Evolutionary conservation across 64 coral and sea anemone species (phyloP).

Genomic region (Montipora sp.): DNA sequence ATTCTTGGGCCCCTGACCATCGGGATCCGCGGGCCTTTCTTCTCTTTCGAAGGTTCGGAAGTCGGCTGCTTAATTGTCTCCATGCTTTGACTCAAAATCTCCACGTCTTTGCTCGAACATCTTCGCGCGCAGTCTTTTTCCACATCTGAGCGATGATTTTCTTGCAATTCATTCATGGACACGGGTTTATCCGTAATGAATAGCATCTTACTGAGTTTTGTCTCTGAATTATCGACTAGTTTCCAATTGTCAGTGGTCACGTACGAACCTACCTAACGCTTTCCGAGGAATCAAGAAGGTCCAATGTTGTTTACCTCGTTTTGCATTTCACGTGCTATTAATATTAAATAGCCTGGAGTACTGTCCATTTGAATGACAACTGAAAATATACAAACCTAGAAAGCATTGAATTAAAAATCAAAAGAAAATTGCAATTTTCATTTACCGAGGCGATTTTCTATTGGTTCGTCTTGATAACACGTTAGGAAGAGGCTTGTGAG

Average conservation of each 20-base stretch:
- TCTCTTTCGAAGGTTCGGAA: neutral
- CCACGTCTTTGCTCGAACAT: conserved; percentile 56
- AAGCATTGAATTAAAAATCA: neutral
- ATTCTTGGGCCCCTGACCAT: conserved; percentile 26
- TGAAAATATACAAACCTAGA: neutral
- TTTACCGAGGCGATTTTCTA: neutral
- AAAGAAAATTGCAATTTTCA: neutral
- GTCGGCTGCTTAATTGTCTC: neutral
- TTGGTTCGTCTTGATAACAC: neutral
- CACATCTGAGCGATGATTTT: conserved; percentile 37
- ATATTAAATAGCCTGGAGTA: conserved; percentile 66
- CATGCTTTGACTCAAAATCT: conserved; percentile 67
- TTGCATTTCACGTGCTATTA: conserved; percentile 76
- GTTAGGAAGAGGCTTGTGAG: neutral
- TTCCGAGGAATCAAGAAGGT: conserved; percentile 10
- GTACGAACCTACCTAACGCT: neutral
- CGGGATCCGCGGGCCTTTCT: neutral
- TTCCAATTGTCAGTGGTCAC: neutral
- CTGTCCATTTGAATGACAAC: conserved; percentile 20
- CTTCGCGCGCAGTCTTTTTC: conserved; percentile 56
- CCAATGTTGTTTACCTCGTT: conserved; percentile 67
- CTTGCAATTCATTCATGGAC: conserved; percentile 65
- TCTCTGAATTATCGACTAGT: neutral
- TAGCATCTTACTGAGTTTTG: conserved; percentile 7
- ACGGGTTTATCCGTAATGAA: conserved; percentile 67